Evolutionary conservation across 2,888 invertebrate genomes (phyloP), one percentile per base, ranked within the genome.

Genomic region (Diarsia brunnea): DNA sequence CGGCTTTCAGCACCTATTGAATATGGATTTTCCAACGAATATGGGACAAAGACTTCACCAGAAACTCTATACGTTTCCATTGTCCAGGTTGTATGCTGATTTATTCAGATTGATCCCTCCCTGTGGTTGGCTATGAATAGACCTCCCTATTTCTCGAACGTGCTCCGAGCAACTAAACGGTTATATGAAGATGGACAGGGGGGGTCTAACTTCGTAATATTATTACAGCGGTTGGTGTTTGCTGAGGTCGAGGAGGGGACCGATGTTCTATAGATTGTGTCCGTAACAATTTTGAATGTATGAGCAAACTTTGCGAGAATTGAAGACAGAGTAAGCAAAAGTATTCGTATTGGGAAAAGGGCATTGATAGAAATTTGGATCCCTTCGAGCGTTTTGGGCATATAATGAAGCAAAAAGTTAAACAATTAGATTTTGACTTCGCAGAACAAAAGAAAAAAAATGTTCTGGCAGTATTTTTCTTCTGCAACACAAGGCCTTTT

Each of bases 181-280:
- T 75, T 75, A 24, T 71, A 82, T 82, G 70, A 75, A 66, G 84
- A 84, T 84, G 61, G 71, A 84, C 81, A 79, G 69, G n/a, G 51
- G 51, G 65, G n/a, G 24, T 75, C 21, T 66, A 74, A 69, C 61
- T 79, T 68, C 43, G 43, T 79, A 79, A 73, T 84, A 47, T 10
- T 49, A 51, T 83, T 79, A 21, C 51, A 66, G 49, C 43, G 55
- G 76, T 67, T 63, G 21, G 47, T 24, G 82, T 69, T 31, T 75
- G 76, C 31, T n/a, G 49, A 70, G 58, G 69, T 78, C 43, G 81
- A 14, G 14, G 21, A 55, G 51, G 64, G 64, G 82, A 60, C 14
- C 58, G 24, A 24, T 49, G 66, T 27, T 66, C n/a, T 51, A 58
- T 51, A 38, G 31, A 64, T 0, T 71, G 27, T 49, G 51, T 19